Evolutionary conservation across 2,888 invertebrate species (phyloP), one percentile per base, ranked within the genome.

Genomic region (Ellobium chinense): DNA sequence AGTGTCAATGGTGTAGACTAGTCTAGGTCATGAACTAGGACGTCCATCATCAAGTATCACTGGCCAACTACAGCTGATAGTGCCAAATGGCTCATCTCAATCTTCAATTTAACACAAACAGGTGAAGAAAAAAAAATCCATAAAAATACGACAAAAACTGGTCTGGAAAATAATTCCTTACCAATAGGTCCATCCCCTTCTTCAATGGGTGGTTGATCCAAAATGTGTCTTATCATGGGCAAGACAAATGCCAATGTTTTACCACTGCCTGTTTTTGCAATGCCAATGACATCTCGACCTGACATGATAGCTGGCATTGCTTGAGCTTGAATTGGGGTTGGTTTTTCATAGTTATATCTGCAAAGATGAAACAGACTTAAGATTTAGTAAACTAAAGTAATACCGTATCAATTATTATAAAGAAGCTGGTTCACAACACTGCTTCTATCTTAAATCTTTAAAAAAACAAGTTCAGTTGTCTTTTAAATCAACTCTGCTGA

Each of bases 191-290:
- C 99, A 91, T 99, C 99, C 0, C 97, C 97, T 90, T 99, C 98
- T 88, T 98, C 98, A n/a, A 99, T 92, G 0, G 96, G 95, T 0
- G 97, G 95, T 92, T 99, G 99, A 93, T 99, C 99, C 81, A 98
- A 93, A 37, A 99, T 97, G 90, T 99, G 99, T 56, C 97, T 93
- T 93, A 99, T 97, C 98, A 99, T 98, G 0, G 99, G 99, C 81
- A 99, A 93, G 81, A 99, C 95, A 93, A 99, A 99, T 0, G 99
- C 99, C 73, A 99, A 93, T 0, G 99, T 99, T 94, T 99, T 99
- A 46, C 99, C 99, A 91, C 98, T 98, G 65, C 99, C 99, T 0
- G 99, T 99, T 94, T 99, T 99, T 1, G 99, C 99, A 92, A 99
- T 99, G 78, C 99, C 99, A 90, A 99, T 99, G 82, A 99, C 94